Base-by-base conservation (phyloP, 2,113 vertebrate species). In the Plotosus lineatus region DNA sequence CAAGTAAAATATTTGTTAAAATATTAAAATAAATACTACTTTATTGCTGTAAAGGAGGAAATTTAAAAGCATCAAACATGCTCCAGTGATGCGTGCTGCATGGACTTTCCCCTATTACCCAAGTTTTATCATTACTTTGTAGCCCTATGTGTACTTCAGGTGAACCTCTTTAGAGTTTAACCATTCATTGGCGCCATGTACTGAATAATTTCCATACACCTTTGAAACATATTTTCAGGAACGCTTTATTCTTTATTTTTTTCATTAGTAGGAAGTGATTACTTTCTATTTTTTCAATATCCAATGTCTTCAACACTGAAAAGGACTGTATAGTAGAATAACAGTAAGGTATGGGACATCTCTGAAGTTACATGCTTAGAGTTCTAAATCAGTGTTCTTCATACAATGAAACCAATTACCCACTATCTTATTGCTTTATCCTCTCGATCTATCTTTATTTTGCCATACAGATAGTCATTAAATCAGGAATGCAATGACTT, bases 371-470 rank as follows among this genome's bases (percentile, higher is more conserved):
- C 56, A 66, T 11, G 26, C 19, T 26, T 69, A 69, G n/a, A 46
- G 14, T 8, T 71, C 14, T 48, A 48, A 46, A 28, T 17, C n/a
- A 48, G 19, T 28, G 44, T 48, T 1, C n/a, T 72, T 44, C 31
- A 51, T 73, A 73, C 19, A 1, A 73, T 4, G 8, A 33, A 50
- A 50, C 15, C 28, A 72, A 73, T 73, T 51, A 36, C 17, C 17
- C 36, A 11, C 44, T 50, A 19, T 72, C 44, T 33, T 51, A 73
- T 73, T 73, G 28, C 46, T 73, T 73, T 51, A 51, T 51, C 19
- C 17, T 19, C 33, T 73, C 46, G 46, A 73, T 73, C 69, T 28
- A 73, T 73, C 69, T 21, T 73, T 73, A 51, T 73, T 73, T 73
- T 73, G 28, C 69, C 50, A 36, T 12, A 36, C 9, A 73, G 46